Conservation (phyloP, 2,888 invertebrate species). For the Pandemis cinnamomeana region DNA sequence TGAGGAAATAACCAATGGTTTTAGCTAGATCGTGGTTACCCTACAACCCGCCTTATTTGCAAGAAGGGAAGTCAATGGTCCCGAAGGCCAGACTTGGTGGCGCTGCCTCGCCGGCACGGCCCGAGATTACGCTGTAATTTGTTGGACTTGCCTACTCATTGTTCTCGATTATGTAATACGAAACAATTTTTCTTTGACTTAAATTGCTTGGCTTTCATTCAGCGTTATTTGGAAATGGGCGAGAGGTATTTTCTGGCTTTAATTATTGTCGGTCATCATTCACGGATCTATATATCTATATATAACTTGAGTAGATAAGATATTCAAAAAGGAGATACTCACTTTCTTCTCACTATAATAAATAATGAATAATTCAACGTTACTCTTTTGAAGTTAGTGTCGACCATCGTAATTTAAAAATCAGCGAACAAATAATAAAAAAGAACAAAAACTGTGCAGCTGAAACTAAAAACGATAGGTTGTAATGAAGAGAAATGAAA, state of each 20-base stretch:
- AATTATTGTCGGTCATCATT: background rate
- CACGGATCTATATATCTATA: background rate
- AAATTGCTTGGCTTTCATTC: slow-evolving; percentile 11
- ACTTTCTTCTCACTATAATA: background rate
- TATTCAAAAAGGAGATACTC: too few relatives aligned
- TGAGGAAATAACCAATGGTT: background rate
- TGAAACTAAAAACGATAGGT: too few relatives aligned
- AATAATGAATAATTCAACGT: background rate
- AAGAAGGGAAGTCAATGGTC: slow-evolving; percentile 68
- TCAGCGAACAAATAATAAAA: too few relatives aligned
- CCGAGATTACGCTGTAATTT: slow-evolving; percentile 70
- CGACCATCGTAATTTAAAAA: too few relatives aligned
- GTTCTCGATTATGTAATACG: slow-evolving; percentile 60
- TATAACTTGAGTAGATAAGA: background rate
- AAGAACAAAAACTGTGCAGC: too few relatives aligned
- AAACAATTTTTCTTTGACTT: slow-evolving; percentile 22
- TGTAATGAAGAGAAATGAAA: too few relatives aligned
- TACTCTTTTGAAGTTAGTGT: background rate
- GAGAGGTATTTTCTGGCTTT: background rate
- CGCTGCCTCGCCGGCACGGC: slow-evolving; percentile 62
- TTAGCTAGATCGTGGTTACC: slow-evolving; percentile 21
- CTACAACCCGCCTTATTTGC: slow-evolving; percentile 52
- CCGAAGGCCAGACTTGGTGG: slow-evolving; percentile 70
- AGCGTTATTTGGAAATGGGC: background rate
- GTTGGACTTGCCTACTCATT: slow-evolving; percentile 60